These are phyloP conservation scores for Petroica traversi DNA, from an alignment of 2,113 vertebrate species.

Conservation along the genomic window DNA sequence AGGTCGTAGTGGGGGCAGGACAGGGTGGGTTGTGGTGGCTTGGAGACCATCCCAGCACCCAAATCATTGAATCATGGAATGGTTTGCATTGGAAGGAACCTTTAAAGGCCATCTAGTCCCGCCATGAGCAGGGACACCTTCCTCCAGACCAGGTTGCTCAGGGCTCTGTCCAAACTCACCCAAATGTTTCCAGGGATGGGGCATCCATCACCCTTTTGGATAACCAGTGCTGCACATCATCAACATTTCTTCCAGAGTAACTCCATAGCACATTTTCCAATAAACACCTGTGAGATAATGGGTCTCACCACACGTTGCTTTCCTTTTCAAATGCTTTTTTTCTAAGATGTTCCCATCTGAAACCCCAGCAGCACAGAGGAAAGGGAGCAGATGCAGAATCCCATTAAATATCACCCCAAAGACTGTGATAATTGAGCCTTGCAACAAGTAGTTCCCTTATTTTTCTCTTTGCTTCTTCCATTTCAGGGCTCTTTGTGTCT, in stretches of 20 bases:
- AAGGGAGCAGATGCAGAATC: background rate
- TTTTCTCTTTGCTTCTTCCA: background rate
- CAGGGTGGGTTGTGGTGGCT: background rate
- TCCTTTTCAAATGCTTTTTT: background rate
- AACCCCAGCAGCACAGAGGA: background rate
- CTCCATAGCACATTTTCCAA: accelerated
- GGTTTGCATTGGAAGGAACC: background rate
- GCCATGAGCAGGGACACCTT: background rate
- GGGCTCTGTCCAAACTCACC: background rate
- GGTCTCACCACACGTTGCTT: background rate
- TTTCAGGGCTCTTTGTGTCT: slow-evolving; percentile 45
- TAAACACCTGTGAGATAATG: accelerated
- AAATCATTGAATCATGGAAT: background rate
- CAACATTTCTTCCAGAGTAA: background rate
- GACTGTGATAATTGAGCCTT: background rate
- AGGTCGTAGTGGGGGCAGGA: background rate
- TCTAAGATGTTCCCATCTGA: background rate
- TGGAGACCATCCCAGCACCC: background rate
- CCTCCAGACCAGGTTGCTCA: background rate
- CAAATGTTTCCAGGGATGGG: background rate
- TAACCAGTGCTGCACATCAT: accelerated
- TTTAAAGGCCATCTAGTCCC: background rate
- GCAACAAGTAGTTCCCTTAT: background rate
- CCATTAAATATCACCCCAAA: background rate
- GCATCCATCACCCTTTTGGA: background rate